Percentiles rank a stretch among this genome's conserved stretches.
Conservation (phyloP, 2,797 vertebrate genomes). For the Nasua narica region DNA sequence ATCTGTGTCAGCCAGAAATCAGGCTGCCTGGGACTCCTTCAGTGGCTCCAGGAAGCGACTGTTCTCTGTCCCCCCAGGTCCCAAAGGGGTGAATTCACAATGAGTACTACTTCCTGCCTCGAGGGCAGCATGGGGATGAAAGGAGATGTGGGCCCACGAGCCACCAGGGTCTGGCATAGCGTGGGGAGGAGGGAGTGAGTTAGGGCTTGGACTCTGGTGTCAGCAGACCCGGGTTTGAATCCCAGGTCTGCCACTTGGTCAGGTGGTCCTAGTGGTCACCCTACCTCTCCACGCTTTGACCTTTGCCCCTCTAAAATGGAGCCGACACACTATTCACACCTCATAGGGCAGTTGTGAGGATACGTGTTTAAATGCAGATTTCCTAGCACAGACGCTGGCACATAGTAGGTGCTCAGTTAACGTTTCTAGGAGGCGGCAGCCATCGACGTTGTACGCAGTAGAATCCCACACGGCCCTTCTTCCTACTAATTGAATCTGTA, state of each 20-base stretch:
- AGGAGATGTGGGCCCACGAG: neutral
- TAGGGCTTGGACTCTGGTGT: neutral
- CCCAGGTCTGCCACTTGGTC: neutral
- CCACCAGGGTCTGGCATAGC: neutral
- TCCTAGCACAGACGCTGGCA: neutral
- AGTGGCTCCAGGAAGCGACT: neutral
- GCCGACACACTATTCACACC: neutral
- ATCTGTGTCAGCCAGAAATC: neutral
- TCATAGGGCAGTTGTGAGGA: neutral
- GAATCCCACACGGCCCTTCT: neutral
- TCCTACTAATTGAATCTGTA: neutral
- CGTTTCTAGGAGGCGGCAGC: neutral
- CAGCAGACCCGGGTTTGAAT: neutral
- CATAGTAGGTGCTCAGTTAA: neutral
- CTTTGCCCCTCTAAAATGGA: neutral
- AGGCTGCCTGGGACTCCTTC: neutral
- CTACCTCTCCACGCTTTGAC: neutral
- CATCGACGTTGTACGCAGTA: neutral
- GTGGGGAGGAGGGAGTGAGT: neutral
- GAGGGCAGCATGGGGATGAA: fast-evolving
- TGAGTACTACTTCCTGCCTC: neutral
- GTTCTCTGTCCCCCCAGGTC: neutral
- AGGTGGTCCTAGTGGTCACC: neutral
- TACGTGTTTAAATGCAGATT: neutral
- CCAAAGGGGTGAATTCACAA: neutral